phyloP scores from a whole-genome alignment of 2,797 vertebrate species.

The Bradypodion ventrale region DNA sequence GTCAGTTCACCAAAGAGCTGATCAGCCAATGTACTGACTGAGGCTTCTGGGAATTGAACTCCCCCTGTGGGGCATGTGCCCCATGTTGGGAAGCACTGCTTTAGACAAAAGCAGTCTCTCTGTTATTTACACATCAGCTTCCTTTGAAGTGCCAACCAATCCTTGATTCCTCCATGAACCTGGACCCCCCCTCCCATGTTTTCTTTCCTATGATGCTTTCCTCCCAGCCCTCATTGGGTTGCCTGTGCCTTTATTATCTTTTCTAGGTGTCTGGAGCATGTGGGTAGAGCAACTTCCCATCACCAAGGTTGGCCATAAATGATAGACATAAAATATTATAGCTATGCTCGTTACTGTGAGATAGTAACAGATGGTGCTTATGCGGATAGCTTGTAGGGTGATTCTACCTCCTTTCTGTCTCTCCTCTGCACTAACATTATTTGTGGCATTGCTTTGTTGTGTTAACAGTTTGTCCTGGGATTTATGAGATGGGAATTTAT shows the following conservation, averaged over 20 bases:
- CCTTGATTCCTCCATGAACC: constrained; percentile 17
- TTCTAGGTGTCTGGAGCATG: not conserved
- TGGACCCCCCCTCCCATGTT: not conserved
- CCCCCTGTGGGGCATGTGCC: too few relatives aligned
- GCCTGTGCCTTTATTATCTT: constrained; percentile 8
- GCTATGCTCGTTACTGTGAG: constrained; percentile 8
- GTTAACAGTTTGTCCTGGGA: fast-evolving
- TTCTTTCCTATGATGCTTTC: too few relatives aligned
- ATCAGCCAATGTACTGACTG: too few relatives aligned
- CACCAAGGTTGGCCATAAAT: not conserved
- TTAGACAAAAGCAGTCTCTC: not conserved
- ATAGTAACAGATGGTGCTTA: not conserved
- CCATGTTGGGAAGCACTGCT: too few relatives aligned
- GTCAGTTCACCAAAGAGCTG: too few relatives aligned
- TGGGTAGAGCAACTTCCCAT: not conserved
- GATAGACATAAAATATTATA: constrained; percentile 2
- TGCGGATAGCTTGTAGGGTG: constrained; percentile 20
- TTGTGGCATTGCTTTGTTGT: not conserved
- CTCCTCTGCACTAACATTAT: not conserved
- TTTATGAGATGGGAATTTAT: not conserved
- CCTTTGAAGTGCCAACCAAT: not conserved
- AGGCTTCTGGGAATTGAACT: too few relatives aligned
- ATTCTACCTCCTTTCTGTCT: not conserved
- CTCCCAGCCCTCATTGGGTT: not conserved
- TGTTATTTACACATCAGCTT: constrained; percentile 28